Evolutionary conservation across 2,113 vertebrate genomes (phyloP), one percentile per base, ranked within the genome.

Genomic region (Perognathus longimembris): DNA sequence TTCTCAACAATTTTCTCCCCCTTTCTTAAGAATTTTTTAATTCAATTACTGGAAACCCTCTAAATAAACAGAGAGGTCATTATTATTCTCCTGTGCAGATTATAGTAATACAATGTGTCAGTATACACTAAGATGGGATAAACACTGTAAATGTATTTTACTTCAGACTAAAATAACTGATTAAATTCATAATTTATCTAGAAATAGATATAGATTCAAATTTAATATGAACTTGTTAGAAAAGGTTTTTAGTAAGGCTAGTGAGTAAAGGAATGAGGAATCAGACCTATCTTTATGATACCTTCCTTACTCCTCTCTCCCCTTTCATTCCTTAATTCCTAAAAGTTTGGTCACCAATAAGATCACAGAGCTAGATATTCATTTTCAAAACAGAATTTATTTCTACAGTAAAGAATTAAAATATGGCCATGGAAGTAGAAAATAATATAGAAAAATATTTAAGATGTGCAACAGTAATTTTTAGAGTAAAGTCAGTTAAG

Each of bases 361-460:
- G 63, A 78, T 88, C 91, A 96, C 73, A 90, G 89, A 89, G 34
- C 84, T 94, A 88, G n/a, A 45, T 85, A 88, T 63, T 94, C 45
- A 87, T 75, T 95, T 96, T 96, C 61, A 94, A 93, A 95, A 93
- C 5, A 96, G 34, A 96, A 94, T 92, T 96, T 95, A 96, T 96
- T 96, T 95, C 76, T 90, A 32, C 28, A 94, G 66, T 91, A 83
- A 92, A 94, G 80, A 90, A 95, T 88, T 93, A 96, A 96, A 95
- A 95, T 96, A 95, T 93, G 74, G 40, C 75, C 91, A 76, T 95
- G 86, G 93, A 59, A 73, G 42, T 86, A 93, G 69, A 87, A 91
- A 93, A 84, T 88, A 93, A 82, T 88, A 93, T 54, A 91, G 79
- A 94, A 94, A 95, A 92, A 93, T 83, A 89, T 40, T 92, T 86